These are phyloP conservation scores for Kradibia gibbosae DNA, from an alignment of 1,140 invertebrate genomes.

Conservation along the genomic window DNA sequence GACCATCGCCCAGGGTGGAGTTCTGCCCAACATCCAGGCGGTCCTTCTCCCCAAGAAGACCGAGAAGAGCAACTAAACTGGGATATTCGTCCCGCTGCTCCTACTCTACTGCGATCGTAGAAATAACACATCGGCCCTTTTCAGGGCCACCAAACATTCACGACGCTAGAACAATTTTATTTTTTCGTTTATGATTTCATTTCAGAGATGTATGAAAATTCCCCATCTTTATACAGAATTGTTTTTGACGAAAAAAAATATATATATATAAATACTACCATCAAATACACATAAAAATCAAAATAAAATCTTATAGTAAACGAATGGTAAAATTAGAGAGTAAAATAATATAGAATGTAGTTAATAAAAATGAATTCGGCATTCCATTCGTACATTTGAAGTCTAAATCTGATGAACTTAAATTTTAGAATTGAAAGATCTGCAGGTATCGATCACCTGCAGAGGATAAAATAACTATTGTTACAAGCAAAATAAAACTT, in stretches of 20 bases:
- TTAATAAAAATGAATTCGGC: too few relatives aligned
- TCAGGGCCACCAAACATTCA: conserved; percentile 51
- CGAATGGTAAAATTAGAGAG: too few relatives aligned
- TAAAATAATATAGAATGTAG: too few relatives aligned
- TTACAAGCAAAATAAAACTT: conserved; percentile 82
- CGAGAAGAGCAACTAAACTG: not conserved
- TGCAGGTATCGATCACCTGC: conserved; percentile 63
- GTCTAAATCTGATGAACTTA: too few relatives aligned
- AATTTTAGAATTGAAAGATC: conserved; percentile 67
- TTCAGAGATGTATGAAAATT: not conserved
- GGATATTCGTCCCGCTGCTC: not conserved
- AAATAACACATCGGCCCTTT: conserved; percentile 53
- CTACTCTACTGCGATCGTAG: too few relatives aligned
- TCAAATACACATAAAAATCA: too few relatives aligned
- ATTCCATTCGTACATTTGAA: too few relatives aligned
- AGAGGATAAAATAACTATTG: conserved; percentile 78
- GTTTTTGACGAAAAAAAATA: not conserved
- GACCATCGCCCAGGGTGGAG: conserved; percentile 69
- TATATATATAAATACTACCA: too few relatives aligned
- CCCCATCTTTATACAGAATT: not conserved
- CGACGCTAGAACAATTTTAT: not conserved
- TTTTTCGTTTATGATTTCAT: too few relatives aligned
- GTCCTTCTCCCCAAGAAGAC: conserved; percentile 64
- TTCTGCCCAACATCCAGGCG: conserved; percentile 73
- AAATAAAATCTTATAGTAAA: too few relatives aligned